Percentiles rank a stretch among this genome's conserved stretches.
Evolutionary conservation across 23 tunicate species (phyloP).

Genomic region (Styela clava): DNA sequence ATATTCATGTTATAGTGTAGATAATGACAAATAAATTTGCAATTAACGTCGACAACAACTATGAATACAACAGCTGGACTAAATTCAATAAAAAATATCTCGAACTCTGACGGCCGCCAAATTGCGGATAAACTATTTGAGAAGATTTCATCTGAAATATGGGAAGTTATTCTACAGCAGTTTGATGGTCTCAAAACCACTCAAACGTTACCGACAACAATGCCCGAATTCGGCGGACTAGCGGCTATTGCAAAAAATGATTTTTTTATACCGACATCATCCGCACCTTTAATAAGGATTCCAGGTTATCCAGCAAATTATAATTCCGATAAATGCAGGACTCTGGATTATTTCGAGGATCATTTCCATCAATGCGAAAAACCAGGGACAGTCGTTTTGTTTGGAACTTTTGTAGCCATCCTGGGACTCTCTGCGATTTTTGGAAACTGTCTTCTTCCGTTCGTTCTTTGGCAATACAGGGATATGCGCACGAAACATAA

Average conservation of each 20-base stretch:
- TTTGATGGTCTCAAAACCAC: background rate
- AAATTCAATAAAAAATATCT: too few species aligned
- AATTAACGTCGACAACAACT: background rate
- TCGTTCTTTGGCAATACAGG: conserved; percentile 14
- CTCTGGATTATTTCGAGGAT: background rate
- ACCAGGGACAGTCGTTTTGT: background rate
- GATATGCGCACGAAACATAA: conserved; percentile 23
- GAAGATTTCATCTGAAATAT: background rate
- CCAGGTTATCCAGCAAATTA: conserved; percentile 15
- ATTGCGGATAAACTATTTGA: background rate
- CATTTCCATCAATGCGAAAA: conserved; percentile 3
- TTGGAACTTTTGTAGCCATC: conserved; percentile 1
- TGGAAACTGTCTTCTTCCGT: conserved; percentile 13
- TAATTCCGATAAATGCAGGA: background rate
- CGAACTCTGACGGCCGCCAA: background rate
- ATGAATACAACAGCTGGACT: background rate
- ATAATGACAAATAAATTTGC: too few species aligned
- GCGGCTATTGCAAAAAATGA: background rate
- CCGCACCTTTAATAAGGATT: background rate
- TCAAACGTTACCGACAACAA: background rate
- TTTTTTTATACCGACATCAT: background rate
- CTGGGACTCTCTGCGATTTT: conserved; percentile 5
- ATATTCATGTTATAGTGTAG: too few species aligned
- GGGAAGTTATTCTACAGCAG: background rate
- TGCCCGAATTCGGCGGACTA: background rate